Conservation (phyloP, 92 coral and sea anemone species). For the Phenganax marumi region DNA sequence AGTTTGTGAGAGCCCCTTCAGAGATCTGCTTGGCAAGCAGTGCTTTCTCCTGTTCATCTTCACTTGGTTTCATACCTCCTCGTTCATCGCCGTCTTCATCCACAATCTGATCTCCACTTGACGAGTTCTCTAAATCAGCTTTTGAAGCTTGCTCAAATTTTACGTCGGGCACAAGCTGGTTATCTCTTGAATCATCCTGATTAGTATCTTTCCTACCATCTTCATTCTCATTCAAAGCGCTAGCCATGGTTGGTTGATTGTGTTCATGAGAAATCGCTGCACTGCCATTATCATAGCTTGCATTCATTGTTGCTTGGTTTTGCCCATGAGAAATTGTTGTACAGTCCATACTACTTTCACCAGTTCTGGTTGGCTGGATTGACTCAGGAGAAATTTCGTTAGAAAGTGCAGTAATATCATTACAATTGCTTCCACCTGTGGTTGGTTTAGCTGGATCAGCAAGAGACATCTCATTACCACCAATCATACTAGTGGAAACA, state of each 20-base stretch:
- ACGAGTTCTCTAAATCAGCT: neutral
- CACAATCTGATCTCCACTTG: constrained; percentile 6
- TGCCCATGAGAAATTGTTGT: neutral
- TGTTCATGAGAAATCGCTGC: neutral
- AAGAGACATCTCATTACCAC: too few species aligned
- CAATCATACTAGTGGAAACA: too few species aligned
- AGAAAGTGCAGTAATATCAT: too few species aligned
- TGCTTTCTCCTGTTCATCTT: neutral
- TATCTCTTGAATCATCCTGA: neutral
- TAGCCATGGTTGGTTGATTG: neutral
- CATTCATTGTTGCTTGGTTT: neutral
- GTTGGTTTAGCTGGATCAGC: too few species aligned
- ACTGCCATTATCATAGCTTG: neutral
- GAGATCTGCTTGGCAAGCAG: constrained; percentile 26
- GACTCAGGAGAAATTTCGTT: too few species aligned
- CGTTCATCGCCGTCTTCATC: neutral
- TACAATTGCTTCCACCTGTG: too few species aligned
- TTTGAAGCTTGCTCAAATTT: neutral
- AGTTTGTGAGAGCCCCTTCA: constrained; percentile 20
- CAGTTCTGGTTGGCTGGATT: too few species aligned
- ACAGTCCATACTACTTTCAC: too few species aligned
- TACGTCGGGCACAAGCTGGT: constrained; percentile 12
- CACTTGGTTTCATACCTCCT: neutral
- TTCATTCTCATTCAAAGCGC: neutral
- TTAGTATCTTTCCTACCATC: neutral